Base-by-base conservation (phyloP, 2,113 vertebrate genomes). In the Psilopsiagon aymara region DNA sequence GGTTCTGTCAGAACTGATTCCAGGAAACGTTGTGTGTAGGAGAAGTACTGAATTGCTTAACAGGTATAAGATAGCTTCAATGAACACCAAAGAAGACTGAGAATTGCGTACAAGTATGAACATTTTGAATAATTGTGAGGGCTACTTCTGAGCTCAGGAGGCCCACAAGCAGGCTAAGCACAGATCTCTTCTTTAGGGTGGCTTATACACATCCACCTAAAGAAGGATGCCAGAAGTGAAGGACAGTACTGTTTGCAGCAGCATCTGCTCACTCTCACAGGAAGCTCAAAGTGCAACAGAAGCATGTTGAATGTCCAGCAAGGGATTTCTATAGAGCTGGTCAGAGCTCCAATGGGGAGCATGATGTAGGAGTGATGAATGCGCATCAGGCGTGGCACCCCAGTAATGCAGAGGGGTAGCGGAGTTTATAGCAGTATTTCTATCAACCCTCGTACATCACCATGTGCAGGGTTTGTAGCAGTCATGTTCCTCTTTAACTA, bases 351-450 rank as follows among this genome's bases (percentile, higher is more conserved):
- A 0, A 18, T 6, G 31, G 7, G 44, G 1, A 69, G 18, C 37
- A 7, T 1, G 19, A 17, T 17, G 51, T 13, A 12, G 41, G 49
- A 35, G 31, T 10, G 10, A 28, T 53, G 57, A 44, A 31, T 49
- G 21, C 73, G 31, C 11, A 3, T 10, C 6, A 82, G 57, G n/a
- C 47, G 52, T 0, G 0, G 33, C 52, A 16, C 15, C 8, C 11
- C 0, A 0, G 43, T 18, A 31, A 31, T 25, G 35, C 33, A 62
- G 62, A 18, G n/a, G 63, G 46, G 23, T 51, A 27, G 35, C 27
- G 25, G 74, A 82, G 29, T 46, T 85, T 73, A 87, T 66, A 86
- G 35, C 17, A 35, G 0, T 62, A 67, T 73, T 91, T 91, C 74
- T 66, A 70, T 66, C 39, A 19, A 18, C 19, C 10, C 29, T 62